Evolutionary conservation across 2,888 invertebrate species (phyloP).

Genomic region (Drosophila atripex): DNA sequence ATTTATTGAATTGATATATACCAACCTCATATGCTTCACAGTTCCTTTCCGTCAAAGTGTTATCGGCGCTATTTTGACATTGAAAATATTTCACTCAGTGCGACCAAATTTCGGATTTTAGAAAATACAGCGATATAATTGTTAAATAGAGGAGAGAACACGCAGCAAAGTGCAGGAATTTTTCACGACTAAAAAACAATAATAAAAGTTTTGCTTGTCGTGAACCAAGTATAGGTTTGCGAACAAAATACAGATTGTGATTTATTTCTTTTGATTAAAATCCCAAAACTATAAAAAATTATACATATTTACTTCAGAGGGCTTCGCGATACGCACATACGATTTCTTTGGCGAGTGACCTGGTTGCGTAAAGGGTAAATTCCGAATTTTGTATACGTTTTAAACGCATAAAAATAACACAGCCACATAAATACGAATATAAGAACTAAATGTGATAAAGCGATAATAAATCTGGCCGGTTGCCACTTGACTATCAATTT

Average conservation of each 20-base stretch:
- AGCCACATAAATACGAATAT: not conserved
- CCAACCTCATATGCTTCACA: too few relatives aligned
- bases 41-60: too few relatives aligned
- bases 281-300: not conserved
- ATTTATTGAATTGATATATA: too few relatives aligned
- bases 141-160: constrained; percentile 3
- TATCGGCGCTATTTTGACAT: too few relatives aligned
- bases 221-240: too few relatives aligned
- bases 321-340: constrained; percentile 53
- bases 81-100: too few relatives aligned
- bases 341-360: constrained; percentile 40
- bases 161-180: constrained; percentile 69
- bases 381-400: constrained; percentile 15
- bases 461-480: not conserved
- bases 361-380: constrained; percentile 77
- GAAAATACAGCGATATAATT: too few relatives aligned
- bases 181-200: too few relatives aligned
- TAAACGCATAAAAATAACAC: not conserved
- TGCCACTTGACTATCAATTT: not conserved
- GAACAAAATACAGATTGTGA: too few relatives aligned
- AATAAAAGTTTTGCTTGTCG: constrained; percentile 71
- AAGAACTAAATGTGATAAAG: not conserved
- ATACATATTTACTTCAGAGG: constrained; percentile 47
- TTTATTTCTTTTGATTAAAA: too few relatives aligned
- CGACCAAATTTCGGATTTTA: too few relatives aligned